Conservation (phyloP, 2,888 invertebrate species). For the Salticus scenicus region DNA sequence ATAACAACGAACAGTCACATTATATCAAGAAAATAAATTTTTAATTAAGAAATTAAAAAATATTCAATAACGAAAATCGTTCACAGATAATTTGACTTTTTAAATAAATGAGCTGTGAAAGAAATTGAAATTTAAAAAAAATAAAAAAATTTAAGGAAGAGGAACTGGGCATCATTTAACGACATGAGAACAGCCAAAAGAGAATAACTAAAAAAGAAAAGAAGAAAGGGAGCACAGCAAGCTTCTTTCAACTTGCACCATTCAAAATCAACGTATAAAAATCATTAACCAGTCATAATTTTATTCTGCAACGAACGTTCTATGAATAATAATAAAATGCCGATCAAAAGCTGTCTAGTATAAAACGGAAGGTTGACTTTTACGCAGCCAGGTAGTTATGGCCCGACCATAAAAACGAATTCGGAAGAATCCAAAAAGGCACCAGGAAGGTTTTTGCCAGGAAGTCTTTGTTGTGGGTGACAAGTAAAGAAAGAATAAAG, state of each 20-base stretch:
- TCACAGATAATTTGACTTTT: too few relatives aligned
- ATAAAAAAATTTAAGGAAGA: not conserved
- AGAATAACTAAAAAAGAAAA: not conserved
- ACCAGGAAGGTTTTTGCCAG: not conserved
- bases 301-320: slow-evolving; percentile 1
- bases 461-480: not conserved
- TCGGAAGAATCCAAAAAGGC: not conserved
- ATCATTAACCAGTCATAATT: slow-evolving; percentile 32
- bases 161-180: slow-evolving; percentile 18
- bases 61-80: too few relatives aligned
- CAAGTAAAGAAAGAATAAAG: not conserved
- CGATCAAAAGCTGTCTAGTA: not conserved
- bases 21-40: too few relatives aligned
- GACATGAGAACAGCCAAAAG: slow-evolving; percentile 19
- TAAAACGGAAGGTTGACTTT: slow-evolving; percentile 46
- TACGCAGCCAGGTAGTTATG: not conserved
- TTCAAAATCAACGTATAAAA: slow-evolving; percentile 7
- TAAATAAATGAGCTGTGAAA: too few relatives aligned
- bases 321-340: slow-evolving; percentile 54
- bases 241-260: slow-evolving; percentile 22
- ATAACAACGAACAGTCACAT: too few relatives aligned
- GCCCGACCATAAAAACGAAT: slow-evolving; percentile 34
- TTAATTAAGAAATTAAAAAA: too few relatives aligned
- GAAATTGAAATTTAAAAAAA: too few relatives aligned
- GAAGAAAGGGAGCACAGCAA: slow-evolving; percentile 9